Conservation (phyloP, 2,797 vertebrate genomes). For the Clarias fuscus region DNA sequence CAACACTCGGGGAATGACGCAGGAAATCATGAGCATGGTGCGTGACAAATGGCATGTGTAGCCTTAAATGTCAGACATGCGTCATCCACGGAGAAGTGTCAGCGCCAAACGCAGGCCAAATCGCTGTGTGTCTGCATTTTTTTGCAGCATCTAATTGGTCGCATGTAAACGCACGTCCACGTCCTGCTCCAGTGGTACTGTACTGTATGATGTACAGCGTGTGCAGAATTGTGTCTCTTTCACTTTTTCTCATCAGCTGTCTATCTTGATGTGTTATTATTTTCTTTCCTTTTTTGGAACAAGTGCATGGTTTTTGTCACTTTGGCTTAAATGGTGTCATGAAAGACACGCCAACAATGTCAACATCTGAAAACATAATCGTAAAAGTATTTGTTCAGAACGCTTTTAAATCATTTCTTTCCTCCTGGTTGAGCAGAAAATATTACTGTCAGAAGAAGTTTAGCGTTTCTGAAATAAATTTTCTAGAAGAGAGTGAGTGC, state of each 20-base stretch:
- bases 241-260: not conserved
- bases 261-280: not conserved
- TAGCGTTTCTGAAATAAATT: not conserved
- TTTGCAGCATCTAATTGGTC: conserved; percentile 35
- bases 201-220: not conserved
- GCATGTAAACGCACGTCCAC: conserved; percentile 23
- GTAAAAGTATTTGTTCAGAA: not conserved
- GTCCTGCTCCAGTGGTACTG: not conserved
- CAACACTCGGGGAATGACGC: conserved; percentile 15
- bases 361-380: not conserved
- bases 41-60: conserved; percentile 41
- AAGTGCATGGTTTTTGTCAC: conserved; percentile 7
- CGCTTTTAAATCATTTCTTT: not conserved
- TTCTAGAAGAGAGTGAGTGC: not conserved
- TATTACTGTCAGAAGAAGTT: conserved; percentile 3
- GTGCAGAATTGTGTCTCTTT: not conserved
- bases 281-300: not conserved
- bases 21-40: conserved; percentile 44
- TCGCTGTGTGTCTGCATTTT: conserved; percentile 41
- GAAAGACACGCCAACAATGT: conserved; percentile 11
- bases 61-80: conserved; percentile 39
- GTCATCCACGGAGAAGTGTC: conserved; percentile 26
- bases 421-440: not conserved
- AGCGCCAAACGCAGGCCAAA: conserved; percentile 7
- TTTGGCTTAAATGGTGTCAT: conserved; percentile 23